phyloP scores from a whole-genome alignment of 2,113 vertebrate species.

The Elgaria multicarinata region DNA sequence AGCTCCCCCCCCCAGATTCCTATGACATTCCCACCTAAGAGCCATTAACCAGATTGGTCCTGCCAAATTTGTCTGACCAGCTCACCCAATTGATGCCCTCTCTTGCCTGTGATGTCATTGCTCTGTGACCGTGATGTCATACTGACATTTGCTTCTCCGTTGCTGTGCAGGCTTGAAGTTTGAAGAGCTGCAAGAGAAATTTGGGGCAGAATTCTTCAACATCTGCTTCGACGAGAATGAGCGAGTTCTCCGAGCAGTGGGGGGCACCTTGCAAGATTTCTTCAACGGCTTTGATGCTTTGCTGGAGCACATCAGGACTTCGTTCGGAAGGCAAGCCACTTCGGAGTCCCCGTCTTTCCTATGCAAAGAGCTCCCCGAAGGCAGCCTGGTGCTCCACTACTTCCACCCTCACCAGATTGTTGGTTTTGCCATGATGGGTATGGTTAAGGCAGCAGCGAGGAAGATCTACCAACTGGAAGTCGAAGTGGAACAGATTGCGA shows the following conservation, averaged over 20 bases:
- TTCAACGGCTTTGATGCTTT: slow-evolving; percentile 98
- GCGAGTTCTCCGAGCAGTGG: slow-evolving; percentile 93
- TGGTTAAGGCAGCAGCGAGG: slow-evolving; percentile 93
- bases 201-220: slow-evolving; percentile 96
- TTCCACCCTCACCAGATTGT: slow-evolving; percentile 93
- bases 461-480: slow-evolving; percentile 92
- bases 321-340: slow-evolving; percentile 91
- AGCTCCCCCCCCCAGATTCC: too few relatives aligned
- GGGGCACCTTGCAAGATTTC: slow-evolving; percentile 95
- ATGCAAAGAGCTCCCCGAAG: slow-evolving; percentile 90
- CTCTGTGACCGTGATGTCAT: neutral
- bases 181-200: slow-evolving; percentile 91
- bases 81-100: neutral
- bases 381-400: slow-evolving; percentile 90
- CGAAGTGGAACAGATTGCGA: slow-evolving; percentile 87
- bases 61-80: neutral
- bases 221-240: slow-evolving; percentile 97
- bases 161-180: slow-evolving; percentile 87
- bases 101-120: neutral
- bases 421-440: slow-evolving; percentile 92
- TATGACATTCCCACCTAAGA: too few relatives aligned
- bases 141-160: slow-evolving; percentile 50
- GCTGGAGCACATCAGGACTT: slow-evolving; percentile 96
- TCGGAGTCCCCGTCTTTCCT: slow-evolving; percentile 96
- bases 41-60: neutral